Evolutionary conservation across 2,113 vertebrate species (phyloP).

Genomic region (Sorex araneus): DNA sequence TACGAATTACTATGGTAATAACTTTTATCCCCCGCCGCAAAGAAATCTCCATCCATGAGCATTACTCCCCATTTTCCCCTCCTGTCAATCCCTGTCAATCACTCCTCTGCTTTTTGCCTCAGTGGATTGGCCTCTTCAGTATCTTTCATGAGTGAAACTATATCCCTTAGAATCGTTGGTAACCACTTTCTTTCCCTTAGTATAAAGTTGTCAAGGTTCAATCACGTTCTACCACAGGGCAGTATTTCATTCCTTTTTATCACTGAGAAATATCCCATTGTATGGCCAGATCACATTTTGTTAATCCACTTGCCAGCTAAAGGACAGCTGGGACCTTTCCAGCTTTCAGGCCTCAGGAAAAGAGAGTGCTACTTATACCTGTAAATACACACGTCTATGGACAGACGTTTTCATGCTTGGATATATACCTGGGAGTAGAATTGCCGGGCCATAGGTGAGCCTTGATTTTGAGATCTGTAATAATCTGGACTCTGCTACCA

Average conservation of each 20-base stretch:
- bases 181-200: neutral
- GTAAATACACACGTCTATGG: neutral
- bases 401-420: accelerated
- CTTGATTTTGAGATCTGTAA: neutral
- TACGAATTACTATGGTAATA: neutral
- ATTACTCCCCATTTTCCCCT: neutral
- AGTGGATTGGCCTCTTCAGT: neutral
- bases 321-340: accelerated
- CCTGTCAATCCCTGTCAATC: neutral
- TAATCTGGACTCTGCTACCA: neutral
- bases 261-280: neutral
- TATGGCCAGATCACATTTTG: accelerated
- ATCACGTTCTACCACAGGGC: accelerated
- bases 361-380: too few relatives aligned
- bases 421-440: neutral
- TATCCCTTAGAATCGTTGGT: accelerated
- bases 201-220: neutral
- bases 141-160: neutral
- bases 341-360: too few relatives aligned
- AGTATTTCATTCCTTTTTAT: accelerated
- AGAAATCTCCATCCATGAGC: neutral
- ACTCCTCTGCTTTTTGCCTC: neutral
- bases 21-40: neutral
- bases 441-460: accelerated
- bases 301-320: accelerated